Percentiles rank a stretch among this genome's conserved stretches.
Conservation (phyloP, 2,113 vertebrate species). For the Oreochromis aureus region DNA sequence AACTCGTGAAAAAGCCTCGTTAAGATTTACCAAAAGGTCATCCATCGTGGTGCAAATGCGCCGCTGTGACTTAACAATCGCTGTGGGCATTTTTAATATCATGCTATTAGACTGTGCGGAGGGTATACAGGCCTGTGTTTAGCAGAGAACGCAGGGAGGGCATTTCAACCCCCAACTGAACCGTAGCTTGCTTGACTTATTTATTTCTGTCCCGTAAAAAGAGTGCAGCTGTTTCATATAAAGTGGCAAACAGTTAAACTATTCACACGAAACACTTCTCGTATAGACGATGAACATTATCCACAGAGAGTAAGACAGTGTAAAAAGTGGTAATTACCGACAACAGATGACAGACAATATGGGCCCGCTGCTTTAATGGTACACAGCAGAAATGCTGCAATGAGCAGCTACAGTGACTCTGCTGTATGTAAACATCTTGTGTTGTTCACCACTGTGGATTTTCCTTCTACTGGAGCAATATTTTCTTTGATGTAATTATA, state of each 20-base stretch:
- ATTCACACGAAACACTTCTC: slow-evolving; percentile 53
- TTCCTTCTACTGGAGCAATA: slow-evolving; percentile 10
- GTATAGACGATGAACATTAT: slow-evolving; percentile 40
- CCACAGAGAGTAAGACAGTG: slow-evolving; percentile 44
- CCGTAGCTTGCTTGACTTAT: slow-evolving; percentile 42
- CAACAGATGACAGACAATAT: slow-evolving; percentile 68
- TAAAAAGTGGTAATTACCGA: slow-evolving; percentile 68
- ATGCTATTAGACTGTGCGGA: slow-evolving; percentile 59
- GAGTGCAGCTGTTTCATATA: slow-evolving; percentile 63
- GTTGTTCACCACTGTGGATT: slow-evolving; percentile 26
- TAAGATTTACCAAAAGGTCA: slow-evolving; percentile 67
- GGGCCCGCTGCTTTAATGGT: slow-evolving; percentile 54
- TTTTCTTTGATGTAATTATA: slow-evolving; percentile 37
- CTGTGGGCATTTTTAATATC: slow-evolving; percentile 76
- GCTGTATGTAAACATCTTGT: slow-evolving; percentile 49
- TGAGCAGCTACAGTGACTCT: slow-evolving; percentile 34
- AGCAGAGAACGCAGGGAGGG: slow-evolving; percentile 3
- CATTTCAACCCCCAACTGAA: slow-evolving; percentile 44
- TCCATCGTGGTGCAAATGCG: slow-evolving; percentile 45
- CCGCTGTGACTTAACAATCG: slow-evolving; percentile 60
- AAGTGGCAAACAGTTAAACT: slow-evolving; percentile 58
- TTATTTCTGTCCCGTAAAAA: slow-evolving; percentile 44
- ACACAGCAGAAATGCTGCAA: slow-evolving; percentile 31
- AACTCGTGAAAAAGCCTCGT: slow-evolving; percentile 57
- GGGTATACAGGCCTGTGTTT: slow-evolving; percentile 52